phyloP scores from a whole-genome alignment of 2,113 vertebrate species.

The Mustela lutreola region DNA sequence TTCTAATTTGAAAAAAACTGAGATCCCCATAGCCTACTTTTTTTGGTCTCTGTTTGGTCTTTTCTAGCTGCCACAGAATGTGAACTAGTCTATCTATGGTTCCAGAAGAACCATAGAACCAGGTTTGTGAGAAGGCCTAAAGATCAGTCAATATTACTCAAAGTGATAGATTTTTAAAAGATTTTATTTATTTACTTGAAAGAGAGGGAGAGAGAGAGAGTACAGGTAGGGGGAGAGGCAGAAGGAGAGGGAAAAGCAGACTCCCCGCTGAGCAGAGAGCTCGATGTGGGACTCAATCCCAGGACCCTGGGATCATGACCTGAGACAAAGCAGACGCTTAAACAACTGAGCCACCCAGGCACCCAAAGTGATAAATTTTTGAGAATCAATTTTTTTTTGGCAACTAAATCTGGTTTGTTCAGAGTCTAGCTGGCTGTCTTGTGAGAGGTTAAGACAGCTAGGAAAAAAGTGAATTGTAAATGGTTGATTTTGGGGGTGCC shows the following conservation, averaged over 20 bases:
- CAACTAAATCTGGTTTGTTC: neutral
- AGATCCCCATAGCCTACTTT: neutral
- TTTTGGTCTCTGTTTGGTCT: too few relatives aligned
- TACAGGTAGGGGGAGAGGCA: neutral
- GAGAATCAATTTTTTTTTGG: neutral
- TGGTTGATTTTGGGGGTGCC: neutral
- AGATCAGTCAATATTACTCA: neutral
- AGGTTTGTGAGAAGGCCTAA: neutral
- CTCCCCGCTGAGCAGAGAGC: neutral
- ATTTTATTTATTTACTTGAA: neutral
- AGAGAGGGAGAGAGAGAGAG: too few relatives aligned
- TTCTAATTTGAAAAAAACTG: slow-evolving; percentile 23
- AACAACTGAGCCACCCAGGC: neutral
- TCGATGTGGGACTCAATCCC: neutral
- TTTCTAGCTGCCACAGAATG: too few relatives aligned
- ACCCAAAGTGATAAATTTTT: neutral
- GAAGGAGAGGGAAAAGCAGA: neutral
- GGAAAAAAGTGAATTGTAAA: neutral
- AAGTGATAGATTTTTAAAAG: neutral
- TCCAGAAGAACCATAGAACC: neutral
- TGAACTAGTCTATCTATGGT: too few relatives aligned
- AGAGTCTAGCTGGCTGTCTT: neutral
- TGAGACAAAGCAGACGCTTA: neutral
- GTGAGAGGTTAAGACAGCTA: neutral
- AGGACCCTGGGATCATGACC: neutral